These are phyloP conservation scores for Monochamus saltuarius DNA, from an alignment of 1,140 invertebrate genomes.

Conservation along the genomic window DNA sequence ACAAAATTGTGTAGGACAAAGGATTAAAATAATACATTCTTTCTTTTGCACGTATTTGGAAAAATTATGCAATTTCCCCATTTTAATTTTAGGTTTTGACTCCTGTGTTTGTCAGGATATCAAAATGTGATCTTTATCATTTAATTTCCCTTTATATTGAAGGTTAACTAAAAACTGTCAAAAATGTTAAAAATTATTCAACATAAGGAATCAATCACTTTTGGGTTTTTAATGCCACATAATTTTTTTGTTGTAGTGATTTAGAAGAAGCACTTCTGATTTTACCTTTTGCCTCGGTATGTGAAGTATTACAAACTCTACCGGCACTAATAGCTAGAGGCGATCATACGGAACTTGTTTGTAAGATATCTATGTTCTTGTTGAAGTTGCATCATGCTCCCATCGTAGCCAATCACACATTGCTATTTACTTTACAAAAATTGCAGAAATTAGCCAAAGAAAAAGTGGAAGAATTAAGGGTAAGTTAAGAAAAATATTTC, in stretches of 20 bases:
- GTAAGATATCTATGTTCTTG: slow-evolving; percentile 76
- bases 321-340: slow-evolving; percentile 65
- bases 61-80: no score
- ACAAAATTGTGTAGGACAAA: no score
- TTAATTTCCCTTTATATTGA: no score
- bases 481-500: slow-evolving; percentile 50
- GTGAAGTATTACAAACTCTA: slow-evolving; percentile 74
- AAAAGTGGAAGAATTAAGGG: slow-evolving; percentile 64
- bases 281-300: slow-evolving; percentile 80
- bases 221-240: no score
- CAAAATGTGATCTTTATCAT: no score
- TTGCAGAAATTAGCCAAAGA: slow-evolving; percentile 62
- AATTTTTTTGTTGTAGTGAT: slow-evolving; percentile 64
- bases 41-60: no score
- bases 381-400: slow-evolving; percentile 84
- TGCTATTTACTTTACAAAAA: slow-evolving; percentile 70
- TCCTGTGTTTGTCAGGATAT: no score
- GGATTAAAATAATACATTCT: no score
- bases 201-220: no score
- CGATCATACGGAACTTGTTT: slow-evolving; percentile 74
- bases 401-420: slow-evolving; percentile 66
- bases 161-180: no score
- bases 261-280: slow-evolving; percentile 86
- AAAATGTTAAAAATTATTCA: no score
- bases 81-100: no score